These are phyloP conservation scores for Epizoanthus ramosus DNA, from an alignment of 92 coral and sea anemone genomes.

Conservation along the genomic window DNA sequence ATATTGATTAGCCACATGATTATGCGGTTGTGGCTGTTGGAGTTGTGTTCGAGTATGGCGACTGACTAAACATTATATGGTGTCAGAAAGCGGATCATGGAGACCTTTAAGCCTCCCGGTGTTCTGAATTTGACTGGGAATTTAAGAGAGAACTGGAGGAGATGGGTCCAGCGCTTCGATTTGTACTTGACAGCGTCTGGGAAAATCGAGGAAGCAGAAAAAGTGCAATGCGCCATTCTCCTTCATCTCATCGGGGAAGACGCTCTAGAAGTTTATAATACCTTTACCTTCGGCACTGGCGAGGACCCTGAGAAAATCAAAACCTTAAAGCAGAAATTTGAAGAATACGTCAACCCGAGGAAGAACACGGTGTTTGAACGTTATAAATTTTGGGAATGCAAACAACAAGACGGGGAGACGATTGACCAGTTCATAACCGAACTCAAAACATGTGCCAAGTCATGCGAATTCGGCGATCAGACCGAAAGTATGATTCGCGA, in stretches of 20 bases:
- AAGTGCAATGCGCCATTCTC: slow-evolving; percentile 28
- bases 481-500: slow-evolving; percentile 41
- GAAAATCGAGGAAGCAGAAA: slow-evolving; percentile 11
- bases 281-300: not conserved
- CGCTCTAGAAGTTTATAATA: slow-evolving; percentile 11
- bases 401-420: slow-evolving; percentile 42
- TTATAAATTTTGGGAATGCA: slow-evolving; percentile 33
- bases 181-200: slow-evolving; percentile 32
- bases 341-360: slow-evolving; percentile 23
- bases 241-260: slow-evolving; percentile 19
- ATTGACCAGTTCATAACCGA: slow-evolving; percentile 39
- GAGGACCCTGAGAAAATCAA: slow-evolving; percentile 27
- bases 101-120: slow-evolving; percentile 35
- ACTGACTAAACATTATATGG: slow-evolving; percentile 31
- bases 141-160: slow-evolving; percentile 16
- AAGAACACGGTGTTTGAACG: slow-evolving; percentile 44
- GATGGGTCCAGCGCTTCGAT: slow-evolving; percentile 33
- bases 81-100: slow-evolving; percentile 41
- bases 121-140: slow-evolving; percentile 18
- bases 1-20: no score
- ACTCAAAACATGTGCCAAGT: slow-evolving; percentile 18
- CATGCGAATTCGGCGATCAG: slow-evolving; percentile 39
- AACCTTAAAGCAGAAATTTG: slow-evolving; percentile 20
- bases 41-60: no score
- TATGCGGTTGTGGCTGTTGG: no score